Conservation (phyloP, 2,888 invertebrate species). For the Diachrysia chrysitis region DNA sequence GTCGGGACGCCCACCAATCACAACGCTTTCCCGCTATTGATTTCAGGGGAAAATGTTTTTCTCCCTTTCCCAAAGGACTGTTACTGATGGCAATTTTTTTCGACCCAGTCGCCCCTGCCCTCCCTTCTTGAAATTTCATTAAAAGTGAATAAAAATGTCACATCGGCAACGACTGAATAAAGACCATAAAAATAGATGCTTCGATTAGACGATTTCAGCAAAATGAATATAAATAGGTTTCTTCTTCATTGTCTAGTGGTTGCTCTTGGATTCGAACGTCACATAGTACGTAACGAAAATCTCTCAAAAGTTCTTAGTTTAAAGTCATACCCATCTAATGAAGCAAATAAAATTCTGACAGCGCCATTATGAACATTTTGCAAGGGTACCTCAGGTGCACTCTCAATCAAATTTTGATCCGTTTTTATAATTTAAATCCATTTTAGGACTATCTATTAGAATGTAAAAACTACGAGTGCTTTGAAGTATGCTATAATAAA, state of each 20-base stretch:
- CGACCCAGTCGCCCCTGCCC: not conserved
- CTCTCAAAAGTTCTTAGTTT: too few species aligned
- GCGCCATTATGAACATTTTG: too few species aligned
- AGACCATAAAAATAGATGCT: not conserved
- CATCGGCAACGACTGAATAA: not conserved
- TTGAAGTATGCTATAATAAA: constrained; percentile 65
- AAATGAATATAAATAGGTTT: too few species aligned
- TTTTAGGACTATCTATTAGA: constrained; percentile 37
- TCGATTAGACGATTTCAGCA: not conserved
- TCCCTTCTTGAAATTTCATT: not conserved
- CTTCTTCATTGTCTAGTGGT: too few species aligned
- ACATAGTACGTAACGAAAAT: too few species aligned
- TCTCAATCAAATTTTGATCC: not conserved
- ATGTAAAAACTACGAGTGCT: constrained; percentile 44
- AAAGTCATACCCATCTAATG: too few species aligned
- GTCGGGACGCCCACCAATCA: constrained; percentile 78
- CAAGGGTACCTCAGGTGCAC: not conserved
- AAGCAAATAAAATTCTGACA: too few species aligned
- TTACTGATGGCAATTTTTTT: constrained; percentile 10
- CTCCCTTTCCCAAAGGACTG: constrained; percentile 56
- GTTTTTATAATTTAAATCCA: constrained; percentile 18
- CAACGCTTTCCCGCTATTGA: constrained; percentile 79
- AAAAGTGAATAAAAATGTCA: not conserved
- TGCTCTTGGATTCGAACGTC: too few species aligned
- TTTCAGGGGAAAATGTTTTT: constrained; percentile 75